Percentiles rank a stretch among this genome's conserved stretches.
phyloP scores from a whole-genome alignment of 2,113 vertebrate species.

The Spea multiplicata region DNA sequence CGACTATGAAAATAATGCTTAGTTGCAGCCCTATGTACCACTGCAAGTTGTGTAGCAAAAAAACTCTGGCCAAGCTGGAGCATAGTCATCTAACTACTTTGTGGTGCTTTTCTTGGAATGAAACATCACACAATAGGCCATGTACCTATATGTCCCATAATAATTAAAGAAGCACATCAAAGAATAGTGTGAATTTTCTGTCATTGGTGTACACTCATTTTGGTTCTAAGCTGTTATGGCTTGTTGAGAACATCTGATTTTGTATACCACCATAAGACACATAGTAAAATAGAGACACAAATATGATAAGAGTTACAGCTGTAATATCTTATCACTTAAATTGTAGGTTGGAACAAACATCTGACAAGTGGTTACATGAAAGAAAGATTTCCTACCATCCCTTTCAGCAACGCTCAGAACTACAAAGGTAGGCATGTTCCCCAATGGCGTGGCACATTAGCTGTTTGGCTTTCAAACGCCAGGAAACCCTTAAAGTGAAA shows the following conservation, averaged over 20 bases:
- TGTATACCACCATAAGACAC: not conserved
- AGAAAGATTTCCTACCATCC: not conserved
- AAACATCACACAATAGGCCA: too few species aligned
- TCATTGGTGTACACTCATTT: too few species aligned
- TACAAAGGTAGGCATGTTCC: not conserved
- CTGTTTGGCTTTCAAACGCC: not conserved
- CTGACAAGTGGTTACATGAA: conserved; percentile 10
- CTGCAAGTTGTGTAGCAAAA: too few species aligned
- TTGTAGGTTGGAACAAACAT: conserved; percentile 1
- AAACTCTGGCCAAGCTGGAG: too few species aligned
- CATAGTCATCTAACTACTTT: too few species aligned
- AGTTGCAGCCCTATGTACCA: too few species aligned
- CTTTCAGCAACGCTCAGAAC: not conserved
- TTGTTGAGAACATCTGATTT: not conserved
- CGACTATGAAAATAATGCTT: too few species aligned
- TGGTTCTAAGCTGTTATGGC: too few species aligned
- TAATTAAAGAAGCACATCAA: too few species aligned
- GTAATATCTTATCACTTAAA: not conserved
- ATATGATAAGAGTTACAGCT: not conserved
- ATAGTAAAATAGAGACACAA: not conserved
- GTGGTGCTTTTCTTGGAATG: too few species aligned
- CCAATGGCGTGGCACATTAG: not conserved
- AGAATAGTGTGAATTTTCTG: too few species aligned
- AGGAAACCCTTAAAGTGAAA: not conserved
- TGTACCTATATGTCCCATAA: too few species aligned